Percentiles rank a stretch among this genome's conserved stretches.
phyloP scores from a whole-genome alignment of 2,888 invertebrate species.

The Clitarchus hookeri region DNA sequence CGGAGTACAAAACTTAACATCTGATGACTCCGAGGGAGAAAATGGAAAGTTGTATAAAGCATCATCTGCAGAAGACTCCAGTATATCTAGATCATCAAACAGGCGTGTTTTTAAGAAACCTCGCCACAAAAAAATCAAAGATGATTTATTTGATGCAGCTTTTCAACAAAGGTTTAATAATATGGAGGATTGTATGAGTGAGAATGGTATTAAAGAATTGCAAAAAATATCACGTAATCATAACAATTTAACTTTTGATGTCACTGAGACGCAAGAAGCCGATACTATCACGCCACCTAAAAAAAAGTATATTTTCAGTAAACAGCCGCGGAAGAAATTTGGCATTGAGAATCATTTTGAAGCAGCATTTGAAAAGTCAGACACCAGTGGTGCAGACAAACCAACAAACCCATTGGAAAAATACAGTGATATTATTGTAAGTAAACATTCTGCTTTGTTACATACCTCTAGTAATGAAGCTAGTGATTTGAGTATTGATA shows the following conservation, averaged over 20 bases:
- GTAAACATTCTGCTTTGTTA: neutral
- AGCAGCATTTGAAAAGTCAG: neutral
- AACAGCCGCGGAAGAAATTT: neutral
- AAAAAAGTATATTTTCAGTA: neutral
- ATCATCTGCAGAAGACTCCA: neutral
- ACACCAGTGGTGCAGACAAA: neutral
- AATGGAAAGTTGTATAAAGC: no score
- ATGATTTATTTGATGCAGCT: neutral
- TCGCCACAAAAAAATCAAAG: neutral
- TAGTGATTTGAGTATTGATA: neutral
- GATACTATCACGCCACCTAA: neutral
- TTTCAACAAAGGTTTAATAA: neutral
- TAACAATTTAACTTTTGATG: neutral
- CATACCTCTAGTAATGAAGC: neutral
- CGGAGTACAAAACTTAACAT: no score
- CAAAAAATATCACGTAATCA: neutral
- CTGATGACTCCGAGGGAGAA: no score
- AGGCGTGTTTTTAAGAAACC: neutral
- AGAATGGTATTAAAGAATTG: neutral
- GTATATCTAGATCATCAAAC: neutral
- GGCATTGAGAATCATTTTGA: neutral
- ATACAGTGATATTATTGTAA: neutral
- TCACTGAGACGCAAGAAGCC: neutral
- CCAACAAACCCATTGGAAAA: neutral
- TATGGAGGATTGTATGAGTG: no score